These are phyloP conservation scores for Brachyalestes nurse DNA, from an alignment of 2,797 vertebrate species.

Conservation along the genomic window DNA sequence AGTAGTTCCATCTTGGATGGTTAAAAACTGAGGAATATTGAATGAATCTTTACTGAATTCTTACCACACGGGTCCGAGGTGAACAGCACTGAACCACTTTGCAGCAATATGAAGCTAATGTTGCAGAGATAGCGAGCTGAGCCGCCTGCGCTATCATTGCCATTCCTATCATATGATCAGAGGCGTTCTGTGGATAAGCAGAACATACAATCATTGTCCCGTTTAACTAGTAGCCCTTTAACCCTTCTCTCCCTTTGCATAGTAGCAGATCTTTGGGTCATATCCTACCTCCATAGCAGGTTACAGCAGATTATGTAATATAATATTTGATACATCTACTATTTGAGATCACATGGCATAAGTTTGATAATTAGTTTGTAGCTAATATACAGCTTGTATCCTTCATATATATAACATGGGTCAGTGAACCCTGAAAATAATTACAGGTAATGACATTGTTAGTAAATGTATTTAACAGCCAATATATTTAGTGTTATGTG, in stretches of 20 bases:
- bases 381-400: too few species aligned
- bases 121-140: constrained; percentile 43
- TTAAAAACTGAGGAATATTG: not conserved
- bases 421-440: too few species aligned
- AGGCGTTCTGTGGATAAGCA: constrained; percentile 1
- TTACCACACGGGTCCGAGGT: constrained; percentile 34
- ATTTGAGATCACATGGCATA: too few species aligned
- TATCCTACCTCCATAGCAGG: not conserved
- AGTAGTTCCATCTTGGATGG: not conserved
- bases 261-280: not conserved
- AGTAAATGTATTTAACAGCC: too few species aligned
- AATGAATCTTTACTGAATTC: not conserved
- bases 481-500: too few species aligned
- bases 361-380: too few species aligned
- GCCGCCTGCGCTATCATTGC: not conserved
- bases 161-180: accelerated
- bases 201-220: not conserved
- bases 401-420: too few species aligned
- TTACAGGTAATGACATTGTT: too few species aligned
- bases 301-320: too few species aligned
- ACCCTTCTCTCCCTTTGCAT: not conserved
- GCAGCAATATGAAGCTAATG: constrained; percentile 53
- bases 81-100: constrained; percentile 54
- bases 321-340: too few species aligned
- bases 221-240: not conserved